Percentiles rank a stretch among this genome's conserved stretches.
Evolutionary conservation across 2,888 invertebrate species (phyloP).

Genomic region (Archips xylosteana): DNA sequence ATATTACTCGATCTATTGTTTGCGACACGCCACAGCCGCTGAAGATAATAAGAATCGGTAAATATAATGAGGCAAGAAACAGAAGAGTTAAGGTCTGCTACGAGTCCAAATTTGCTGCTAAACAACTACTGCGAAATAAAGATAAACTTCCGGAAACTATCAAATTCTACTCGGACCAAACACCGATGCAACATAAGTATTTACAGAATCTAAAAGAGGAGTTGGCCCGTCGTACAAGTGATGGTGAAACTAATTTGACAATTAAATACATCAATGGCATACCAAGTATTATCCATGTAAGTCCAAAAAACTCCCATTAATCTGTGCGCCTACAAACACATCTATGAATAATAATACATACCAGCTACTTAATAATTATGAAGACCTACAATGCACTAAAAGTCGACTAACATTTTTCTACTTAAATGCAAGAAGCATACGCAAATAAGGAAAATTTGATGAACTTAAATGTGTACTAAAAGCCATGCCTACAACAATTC

Average conservation of each 20-base stretch:
- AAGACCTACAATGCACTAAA: too few species aligned
- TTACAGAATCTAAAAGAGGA: not conserved
- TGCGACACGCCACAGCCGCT: too few species aligned
- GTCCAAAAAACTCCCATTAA: not conserved
- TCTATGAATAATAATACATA: not conserved
- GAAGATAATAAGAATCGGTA: too few species aligned
- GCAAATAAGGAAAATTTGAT: conserved; percentile 4
- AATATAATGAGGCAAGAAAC: too few species aligned
- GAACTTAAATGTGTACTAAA: conserved; percentile 8
- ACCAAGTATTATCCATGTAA: not conserved
- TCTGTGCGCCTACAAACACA: not conserved
- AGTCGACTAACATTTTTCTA: conserved; percentile 5
- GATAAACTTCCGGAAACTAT: too few species aligned
- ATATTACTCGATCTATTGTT: too few species aligned
- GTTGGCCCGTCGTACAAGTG: not conserved
- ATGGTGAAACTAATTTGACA: not conserved
- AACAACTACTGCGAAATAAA: too few species aligned
- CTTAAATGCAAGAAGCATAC: conserved; percentile 7
- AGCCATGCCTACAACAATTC: not conserved
- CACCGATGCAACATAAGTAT: not conserved
- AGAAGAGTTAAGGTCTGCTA: too few species aligned
- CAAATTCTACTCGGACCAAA: too few species aligned
- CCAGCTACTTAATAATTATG: not conserved
- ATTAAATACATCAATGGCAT: not conserved
- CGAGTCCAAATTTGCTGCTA: too few species aligned